Base-by-base conservation (phyloP, 1,140 invertebrate species). In the Rhyacophila brunnea region DNA sequence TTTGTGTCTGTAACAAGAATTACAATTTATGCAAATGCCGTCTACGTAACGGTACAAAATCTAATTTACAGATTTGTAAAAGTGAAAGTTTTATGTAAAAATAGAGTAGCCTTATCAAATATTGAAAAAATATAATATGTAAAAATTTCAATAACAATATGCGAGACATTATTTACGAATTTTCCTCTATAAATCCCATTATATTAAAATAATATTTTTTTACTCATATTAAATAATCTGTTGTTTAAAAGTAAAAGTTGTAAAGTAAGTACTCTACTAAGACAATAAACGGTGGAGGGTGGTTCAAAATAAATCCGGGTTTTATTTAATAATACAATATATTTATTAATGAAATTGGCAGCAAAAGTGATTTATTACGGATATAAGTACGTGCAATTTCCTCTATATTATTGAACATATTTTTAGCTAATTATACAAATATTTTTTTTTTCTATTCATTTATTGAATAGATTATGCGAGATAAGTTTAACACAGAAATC, bases 41-140 rank as follows among this genome's bases (percentile, higher is more conserved):
- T 28, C 17, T 48, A 58, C 55, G 55, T 28, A 58, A 58, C 48
- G 55, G 18, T 49, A 46, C 36, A 58, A 58, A 58, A 58, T 58
- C 19, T 58, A 48, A 48, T 58, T 58, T 46, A 36, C 17, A 14
- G 46, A 46, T 48, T 57, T 34, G 54, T 48, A 58, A 58, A 34
- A 58, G 55, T 40, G 55, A 58, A 58, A 58, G 55, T 58, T 18
- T 46, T 17, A 46, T 19, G 38, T 40, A 15, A 40, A 40, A 40
- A 13, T 13, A 40, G 11, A 40, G 11, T 15, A 40, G 38, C n/a
- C 11, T n/a, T 40, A 40, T 40, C n/a, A 40, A 40, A 40, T 5
- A 40, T 11, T n/a, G 11, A 40, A 40, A n/a, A 15, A 40, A 6
- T n/a, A n/a, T n/a, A n/a, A n/a, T 15, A 28, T n/a, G 15, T 40